Base-by-base conservation (phyloP, 30 jellyfish, hydroid and myxozoan species). In the Sanderia malayensis region DNA sequence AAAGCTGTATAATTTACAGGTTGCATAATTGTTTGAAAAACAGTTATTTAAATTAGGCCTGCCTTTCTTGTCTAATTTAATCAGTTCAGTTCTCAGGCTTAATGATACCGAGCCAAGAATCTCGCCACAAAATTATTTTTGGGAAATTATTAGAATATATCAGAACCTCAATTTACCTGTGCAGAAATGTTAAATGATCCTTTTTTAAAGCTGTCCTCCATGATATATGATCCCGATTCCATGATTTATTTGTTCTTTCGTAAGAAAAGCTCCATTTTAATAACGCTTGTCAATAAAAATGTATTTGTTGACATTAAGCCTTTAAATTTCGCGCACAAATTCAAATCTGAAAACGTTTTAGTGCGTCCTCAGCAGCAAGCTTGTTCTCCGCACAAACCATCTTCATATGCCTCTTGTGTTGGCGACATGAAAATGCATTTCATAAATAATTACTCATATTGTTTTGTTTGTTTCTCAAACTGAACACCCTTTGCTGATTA, bases 261-360 rank as follows among this genome's bases (percentile, higher is more conserved):
- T 4, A 49, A 49, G 18, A 2, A 11, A 19, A 24, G 11, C 64
- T 49, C 13, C 52, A 37, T 13, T 37, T 37, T 13, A 24, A 49
- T 3, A 19, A 49, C 64, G 64, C 18, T 49, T 49, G 64, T 24
- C 8, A 49, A 49, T 24, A 49, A 8, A 49, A 15, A 19, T n/a
- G 18, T 15, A 8, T 49, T 9, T 19, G 3, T 49, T 49, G 64
- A 37, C 74, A 62, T 62, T 19, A 2, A 3, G 6, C n/a, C 74
- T 62, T 62, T 55, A 25, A 62, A 62, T 62, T 62, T 62, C 74
- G 57, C 74, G 74, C 74, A 62, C 74, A 62, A 62, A 62, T 62
- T 32, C 11, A 19, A 62, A 25, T 18, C 46, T 32, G 74, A 62
- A 27, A 28, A 37, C 52, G 6, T 13, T 37, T 37, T 37, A 4